A percentile compares a stretch with the other conserved stretches of the same genome.
Evolutionary conservation across 2,797 vertebrate species (phyloP).

Genomic region (Sylvia borin): DNA sequence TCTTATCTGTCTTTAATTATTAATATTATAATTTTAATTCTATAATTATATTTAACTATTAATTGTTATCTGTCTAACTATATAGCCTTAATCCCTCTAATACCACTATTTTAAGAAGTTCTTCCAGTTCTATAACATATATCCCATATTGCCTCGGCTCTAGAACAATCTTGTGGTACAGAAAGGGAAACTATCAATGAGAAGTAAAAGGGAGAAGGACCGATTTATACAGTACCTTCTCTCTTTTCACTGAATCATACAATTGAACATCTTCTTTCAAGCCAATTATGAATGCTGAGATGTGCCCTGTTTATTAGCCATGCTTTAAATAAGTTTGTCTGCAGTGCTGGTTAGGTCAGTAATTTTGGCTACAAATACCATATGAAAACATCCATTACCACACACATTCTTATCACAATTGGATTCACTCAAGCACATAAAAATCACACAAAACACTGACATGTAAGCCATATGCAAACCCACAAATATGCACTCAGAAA

Average conservation of each 20-base stretch:
- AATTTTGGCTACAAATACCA: rapidly evolving
- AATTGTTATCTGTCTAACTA: background rate
- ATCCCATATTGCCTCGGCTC: background rate
- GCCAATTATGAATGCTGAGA: background rate
- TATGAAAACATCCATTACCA: background rate
- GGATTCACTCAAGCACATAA: background rate
- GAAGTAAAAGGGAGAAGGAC: background rate
- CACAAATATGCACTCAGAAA: background rate
- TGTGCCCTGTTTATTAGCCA: background rate
- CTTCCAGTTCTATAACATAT: background rate
- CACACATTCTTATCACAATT: background rate
- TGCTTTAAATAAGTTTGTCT: background rate
- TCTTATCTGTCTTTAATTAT: background rate
- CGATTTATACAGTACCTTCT: background rate
- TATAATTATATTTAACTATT: too few relatives aligned
- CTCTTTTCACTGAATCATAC: background rate
- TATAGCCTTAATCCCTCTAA: too few relatives aligned
- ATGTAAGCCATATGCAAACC: background rate
- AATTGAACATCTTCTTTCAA: background rate
- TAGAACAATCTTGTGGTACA: background rate
- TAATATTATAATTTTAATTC: too few relatives aligned
- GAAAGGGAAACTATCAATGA: background rate
- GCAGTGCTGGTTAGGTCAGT: background rate
- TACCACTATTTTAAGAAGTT: background rate
- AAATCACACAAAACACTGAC: background rate